Conservation (phyloP, 2,797 vertebrate species). For the Melanogrammus aeglefinus region DNA sequence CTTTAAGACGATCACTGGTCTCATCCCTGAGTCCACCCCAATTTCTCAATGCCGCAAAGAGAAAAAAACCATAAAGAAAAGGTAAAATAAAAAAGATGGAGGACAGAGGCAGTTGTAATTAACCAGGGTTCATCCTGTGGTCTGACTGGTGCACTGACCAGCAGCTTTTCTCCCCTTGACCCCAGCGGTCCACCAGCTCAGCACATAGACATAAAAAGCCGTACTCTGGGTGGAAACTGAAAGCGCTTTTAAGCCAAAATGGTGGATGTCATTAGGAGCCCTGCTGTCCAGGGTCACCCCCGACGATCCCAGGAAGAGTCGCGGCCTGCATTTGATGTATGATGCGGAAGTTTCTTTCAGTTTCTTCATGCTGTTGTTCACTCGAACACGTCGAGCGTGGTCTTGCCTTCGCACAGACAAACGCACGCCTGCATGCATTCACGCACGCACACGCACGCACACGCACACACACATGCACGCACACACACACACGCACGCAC, state of each 20-base stretch:
- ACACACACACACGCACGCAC: neutral
- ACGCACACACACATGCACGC: neutral
- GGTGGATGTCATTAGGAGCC: constrained; percentile 69
- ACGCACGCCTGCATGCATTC: neutral
- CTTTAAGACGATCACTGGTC: too few relatives aligned
- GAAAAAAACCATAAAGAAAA: constrained; percentile 5
- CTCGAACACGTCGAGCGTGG: constrained; percentile 4
- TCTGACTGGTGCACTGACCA: constrained; percentile 55
- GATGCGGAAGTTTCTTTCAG: constrained; percentile 42
- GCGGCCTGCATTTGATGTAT: constrained; percentile 62
- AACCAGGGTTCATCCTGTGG: constrained; percentile 47
- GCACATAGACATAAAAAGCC: constrained; percentile 72
- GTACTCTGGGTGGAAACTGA: constrained; percentile 59
- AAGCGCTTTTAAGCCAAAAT: constrained; percentile 49
- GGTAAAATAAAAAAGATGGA: constrained; percentile 34
- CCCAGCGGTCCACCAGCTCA: constrained; percentile 64
- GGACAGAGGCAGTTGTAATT: constrained; percentile 58
- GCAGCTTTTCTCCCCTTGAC: constrained; percentile 75
- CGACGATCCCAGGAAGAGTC: constrained; percentile 47
- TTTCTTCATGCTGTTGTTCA: constrained; percentile 40
- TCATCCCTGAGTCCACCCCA: neutral
- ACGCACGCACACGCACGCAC: too few relatives aligned
- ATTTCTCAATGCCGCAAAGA: too few relatives aligned
- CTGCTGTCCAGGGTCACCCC: constrained; percentile 62
- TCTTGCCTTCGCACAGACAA: neutral